Percentiles rank a stretch among this genome's conserved stretches.
Evolutionary conservation across 2,797 vertebrate genomes (phyloP).

Genomic region (Sarcoramphus papa): DNA sequence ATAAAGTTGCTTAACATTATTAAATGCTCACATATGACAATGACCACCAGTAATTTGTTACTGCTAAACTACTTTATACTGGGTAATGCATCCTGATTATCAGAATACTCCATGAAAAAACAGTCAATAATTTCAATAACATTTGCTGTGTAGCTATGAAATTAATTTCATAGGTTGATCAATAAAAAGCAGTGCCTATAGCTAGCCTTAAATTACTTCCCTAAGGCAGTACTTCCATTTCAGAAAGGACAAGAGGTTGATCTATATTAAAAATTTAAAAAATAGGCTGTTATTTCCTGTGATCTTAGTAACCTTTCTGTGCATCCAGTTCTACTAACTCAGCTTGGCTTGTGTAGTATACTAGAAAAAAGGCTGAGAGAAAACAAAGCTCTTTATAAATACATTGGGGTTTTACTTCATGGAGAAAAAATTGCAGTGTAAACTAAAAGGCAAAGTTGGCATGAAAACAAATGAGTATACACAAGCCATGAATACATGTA

Average conservation of each 20-base stretch:
- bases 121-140: not conserved
- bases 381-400: slow-evolving; percentile 15
- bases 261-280: not conserved
- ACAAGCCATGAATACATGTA: not conserved
- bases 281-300: not conserved
- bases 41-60: not conserved
- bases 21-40: not conserved
- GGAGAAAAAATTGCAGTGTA: not conserved
- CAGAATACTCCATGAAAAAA: not conserved
- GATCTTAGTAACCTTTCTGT: not conserved
- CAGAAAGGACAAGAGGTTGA: not conserved
- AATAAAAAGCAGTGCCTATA: not conserved
- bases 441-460: slow-evolving; percentile 1
- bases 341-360: not conserved
- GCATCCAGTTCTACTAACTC: not conserved
- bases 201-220: not conserved
- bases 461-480: not conserved
- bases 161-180: not conserved
- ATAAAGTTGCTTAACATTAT: not conserved
- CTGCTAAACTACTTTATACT: not conserved
- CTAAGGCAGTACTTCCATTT: not conserved
- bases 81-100: not conserved
- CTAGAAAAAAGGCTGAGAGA: not conserved
- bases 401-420: not conserved
- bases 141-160: not conserved